phyloP scores from a whole-genome alignment of 92 coral and sea anemone genomes.

The Phenganax marumi region DNA sequence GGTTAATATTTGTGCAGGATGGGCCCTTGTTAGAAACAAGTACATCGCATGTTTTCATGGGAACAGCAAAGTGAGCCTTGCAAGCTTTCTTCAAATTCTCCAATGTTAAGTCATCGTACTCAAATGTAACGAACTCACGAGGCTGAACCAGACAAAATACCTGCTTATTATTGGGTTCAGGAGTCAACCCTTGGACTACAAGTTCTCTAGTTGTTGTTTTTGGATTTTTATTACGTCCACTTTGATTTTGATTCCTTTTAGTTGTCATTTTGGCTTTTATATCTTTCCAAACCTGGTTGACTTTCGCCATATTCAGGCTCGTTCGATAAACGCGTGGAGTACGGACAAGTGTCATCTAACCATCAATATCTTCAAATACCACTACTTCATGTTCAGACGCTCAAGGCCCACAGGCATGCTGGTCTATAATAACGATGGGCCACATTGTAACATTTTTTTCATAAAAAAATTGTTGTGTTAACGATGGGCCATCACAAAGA shows the following conservation, averaged over 20 bases:
- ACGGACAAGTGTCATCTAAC: conserved; percentile 3
- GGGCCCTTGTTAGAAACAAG: conserved; percentile 63
- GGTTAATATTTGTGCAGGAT: conserved; percentile 48
- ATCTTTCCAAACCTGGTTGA: neutral
- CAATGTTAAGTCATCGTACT: conserved; percentile 49
- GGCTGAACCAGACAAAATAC: conserved; percentile 58
- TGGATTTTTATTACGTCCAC: neutral
- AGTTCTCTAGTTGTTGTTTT: neutral
- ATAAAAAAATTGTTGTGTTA: too few species aligned
- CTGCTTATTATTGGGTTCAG: conserved; percentile 62
- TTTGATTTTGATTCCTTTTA: neutral
- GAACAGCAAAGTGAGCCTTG: conserved; percentile 54
- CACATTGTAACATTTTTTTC: too few species aligned
- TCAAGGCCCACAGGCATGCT: neutral
- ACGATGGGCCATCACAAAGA: neutral
- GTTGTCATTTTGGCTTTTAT: conserved; percentile 1
- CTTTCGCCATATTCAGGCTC: neutral
- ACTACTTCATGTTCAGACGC: too few species aligned
- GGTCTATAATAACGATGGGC: too few species aligned
- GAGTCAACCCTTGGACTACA: conserved; percentile 49
- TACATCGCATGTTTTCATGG: conserved; percentile 51
- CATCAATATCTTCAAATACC: too few species aligned
- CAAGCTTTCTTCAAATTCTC: conserved; percentile 56
- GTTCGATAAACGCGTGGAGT: conserved; percentile 27
- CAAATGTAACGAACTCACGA: conserved; percentile 58